Percentiles rank a stretch among this genome's conserved stretches.
Conservation (phyloP, 2,888 invertebrate species). For the Caradrina clavipalpis region DNA sequence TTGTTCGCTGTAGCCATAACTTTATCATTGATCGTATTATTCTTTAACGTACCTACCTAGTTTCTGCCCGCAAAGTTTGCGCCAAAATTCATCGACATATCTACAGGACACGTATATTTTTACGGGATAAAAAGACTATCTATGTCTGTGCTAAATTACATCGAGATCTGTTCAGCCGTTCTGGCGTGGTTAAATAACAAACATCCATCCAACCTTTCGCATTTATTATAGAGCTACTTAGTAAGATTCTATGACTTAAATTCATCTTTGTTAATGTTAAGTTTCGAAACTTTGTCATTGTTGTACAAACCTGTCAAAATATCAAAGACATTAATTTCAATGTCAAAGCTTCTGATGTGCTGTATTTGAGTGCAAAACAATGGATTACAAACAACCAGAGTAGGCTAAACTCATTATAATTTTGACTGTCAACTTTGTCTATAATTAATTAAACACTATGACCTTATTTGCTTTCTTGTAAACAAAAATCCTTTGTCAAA, state of each 20-base stretch:
- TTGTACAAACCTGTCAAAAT: not conserved
- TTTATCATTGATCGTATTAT: not conserved
- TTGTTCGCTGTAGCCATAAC: not conserved
- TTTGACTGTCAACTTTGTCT: slow-evolving; percentile 14
- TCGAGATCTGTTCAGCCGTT: too few relatives aligned
- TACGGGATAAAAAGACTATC: too few relatives aligned
- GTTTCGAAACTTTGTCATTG: not conserved
- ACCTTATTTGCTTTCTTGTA: slow-evolving; percentile 5
- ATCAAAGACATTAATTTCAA: not conserved
- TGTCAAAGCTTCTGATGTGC: not conserved
- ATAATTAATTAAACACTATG: slow-evolving; percentile 4
- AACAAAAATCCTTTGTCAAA: slow-evolving; percentile 19
- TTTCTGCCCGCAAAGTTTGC: too few relatives aligned
- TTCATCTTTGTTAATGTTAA: not conserved
- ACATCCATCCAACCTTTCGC: too few relatives aligned
- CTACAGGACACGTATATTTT: too few relatives aligned
- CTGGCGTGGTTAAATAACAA: too few relatives aligned
- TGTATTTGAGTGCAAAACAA: slow-evolving; percentile 5
- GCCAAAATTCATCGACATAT: too few relatives aligned
- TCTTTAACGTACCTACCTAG: too few relatives aligned
- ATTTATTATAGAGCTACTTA: too few relatives aligned
- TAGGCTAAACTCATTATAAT: not conserved
- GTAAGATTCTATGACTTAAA: not conserved
- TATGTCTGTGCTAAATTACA: too few relatives aligned
- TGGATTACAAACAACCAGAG: slow-evolving; percentile 1